Conservation (phyloP, 2,888 invertebrate genomes). For the Drosophila eohydei region DNA sequence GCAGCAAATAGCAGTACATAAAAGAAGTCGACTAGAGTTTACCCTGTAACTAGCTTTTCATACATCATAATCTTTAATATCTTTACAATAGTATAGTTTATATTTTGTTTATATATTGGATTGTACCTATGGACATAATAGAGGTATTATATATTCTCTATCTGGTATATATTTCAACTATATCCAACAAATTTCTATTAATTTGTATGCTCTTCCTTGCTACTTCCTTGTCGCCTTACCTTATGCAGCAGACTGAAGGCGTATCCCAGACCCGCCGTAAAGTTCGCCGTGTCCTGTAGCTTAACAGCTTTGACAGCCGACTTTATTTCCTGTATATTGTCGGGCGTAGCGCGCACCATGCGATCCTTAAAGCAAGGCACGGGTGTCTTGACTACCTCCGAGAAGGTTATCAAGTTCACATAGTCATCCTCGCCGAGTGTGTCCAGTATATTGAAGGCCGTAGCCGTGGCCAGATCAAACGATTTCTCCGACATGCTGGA, state of each 20-base stretch:
- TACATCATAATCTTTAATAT: too few relatives aligned
- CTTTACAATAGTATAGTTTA: too few relatives aligned
- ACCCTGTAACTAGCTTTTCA: too few relatives aligned
- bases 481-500: conserved; percentile 94
- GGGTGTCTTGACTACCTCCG: conserved; percentile 92
- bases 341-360: conserved; percentile 93
- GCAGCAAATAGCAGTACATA: too few relatives aligned
- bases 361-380: conserved; percentile 96
- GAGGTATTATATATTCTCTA: background rate
- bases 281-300: conserved; percentile 93
- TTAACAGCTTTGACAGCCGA: conserved; percentile 90
- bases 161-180: background rate
- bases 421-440: conserved; percentile 98
- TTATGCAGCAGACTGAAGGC: conserved; percentile 96
- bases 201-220: background rate
- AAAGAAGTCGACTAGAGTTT: too few relatives aligned
- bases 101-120: too few relatives aligned
- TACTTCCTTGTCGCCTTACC: conserved; percentile 85
- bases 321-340: conserved; percentile 92
- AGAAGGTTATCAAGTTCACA: conserved; percentile 97
- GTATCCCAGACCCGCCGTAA: conserved; percentile 95
- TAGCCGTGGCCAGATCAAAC: conserved; percentile 94
- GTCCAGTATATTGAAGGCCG: conserved; percentile 95
- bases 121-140: too few relatives aligned
- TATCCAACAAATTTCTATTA: background rate